Conservation (phyloP, 2,797 vertebrate species). For the Hippopotamyrus pictus region DNA sequence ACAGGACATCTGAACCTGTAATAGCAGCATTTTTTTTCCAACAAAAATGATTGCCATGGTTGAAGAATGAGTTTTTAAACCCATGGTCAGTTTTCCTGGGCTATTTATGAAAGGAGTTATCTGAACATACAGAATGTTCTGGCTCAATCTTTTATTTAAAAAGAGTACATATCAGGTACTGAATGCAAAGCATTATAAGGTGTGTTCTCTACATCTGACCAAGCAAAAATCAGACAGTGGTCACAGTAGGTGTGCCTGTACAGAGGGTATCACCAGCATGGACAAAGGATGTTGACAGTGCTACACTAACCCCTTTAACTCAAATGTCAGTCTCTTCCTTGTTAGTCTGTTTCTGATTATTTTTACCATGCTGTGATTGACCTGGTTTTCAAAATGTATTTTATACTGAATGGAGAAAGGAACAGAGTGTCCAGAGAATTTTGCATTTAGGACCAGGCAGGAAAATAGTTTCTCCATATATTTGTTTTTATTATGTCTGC, state of each 20-base stretch:
- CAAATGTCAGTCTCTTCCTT: background rate
- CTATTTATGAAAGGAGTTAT: background rate
- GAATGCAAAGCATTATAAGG: background rate
- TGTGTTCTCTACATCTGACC: background rate
- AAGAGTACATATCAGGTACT: background rate
- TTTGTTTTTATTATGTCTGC: background rate
- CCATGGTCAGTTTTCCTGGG: background rate
- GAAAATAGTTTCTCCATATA: background rate
- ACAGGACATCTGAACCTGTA: background rate
- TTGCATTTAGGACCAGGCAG: background rate
- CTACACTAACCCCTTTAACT: background rate
- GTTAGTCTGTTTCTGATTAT: background rate
- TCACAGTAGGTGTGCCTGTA: background rate
- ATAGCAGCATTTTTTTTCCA: background rate
- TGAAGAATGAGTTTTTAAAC: background rate
- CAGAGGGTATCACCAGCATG: background rate
- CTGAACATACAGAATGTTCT: background rate
- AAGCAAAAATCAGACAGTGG: background rate
- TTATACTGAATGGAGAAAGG: background rate
- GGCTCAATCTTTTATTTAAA: background rate
- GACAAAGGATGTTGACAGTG: background rate
- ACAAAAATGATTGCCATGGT: background rate
- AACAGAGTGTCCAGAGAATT: background rate
- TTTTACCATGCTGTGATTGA: background rate
- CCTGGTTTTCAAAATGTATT: background rate